phyloP scores from a whole-genome alignment of 2,113 vertebrate genomes.

The Trogon surrucura region DNA sequence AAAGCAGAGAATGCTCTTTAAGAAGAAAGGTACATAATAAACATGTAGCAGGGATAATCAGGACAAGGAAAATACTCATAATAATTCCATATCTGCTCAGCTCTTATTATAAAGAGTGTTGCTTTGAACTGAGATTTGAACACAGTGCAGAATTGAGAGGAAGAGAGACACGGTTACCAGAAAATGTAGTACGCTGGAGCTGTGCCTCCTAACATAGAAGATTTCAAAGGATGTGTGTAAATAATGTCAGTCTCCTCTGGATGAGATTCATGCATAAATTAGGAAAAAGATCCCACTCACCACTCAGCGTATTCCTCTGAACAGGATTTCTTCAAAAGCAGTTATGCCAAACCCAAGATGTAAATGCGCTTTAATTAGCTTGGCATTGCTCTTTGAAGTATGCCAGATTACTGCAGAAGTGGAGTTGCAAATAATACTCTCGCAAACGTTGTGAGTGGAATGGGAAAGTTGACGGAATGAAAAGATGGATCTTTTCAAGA shows the following conservation, averaged over 20 bases:
- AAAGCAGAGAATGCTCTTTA: not conserved
- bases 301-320: not conserved
- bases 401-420: accelerated
- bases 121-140: not conserved
- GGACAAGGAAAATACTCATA: not conserved
- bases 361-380: not conserved
- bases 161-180: not conserved
- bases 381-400: not conserved
- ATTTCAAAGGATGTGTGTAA: not conserved
- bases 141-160: not conserved
- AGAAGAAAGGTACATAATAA: not conserved
- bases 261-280: not conserved
- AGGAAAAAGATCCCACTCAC: not conserved
- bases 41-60: not conserved
- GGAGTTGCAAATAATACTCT: not conserved
- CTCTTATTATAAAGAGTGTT: not conserved
- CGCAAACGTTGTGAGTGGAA: not conserved
- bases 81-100: not conserved
- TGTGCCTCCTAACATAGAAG: not conserved
- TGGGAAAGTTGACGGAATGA: not conserved
- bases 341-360: not conserved
- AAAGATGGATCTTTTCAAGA: not conserved
- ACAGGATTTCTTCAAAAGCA: not conserved
- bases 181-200: not conserved
- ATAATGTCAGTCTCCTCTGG: not conserved